phyloP scores from a whole-genome alignment of 2,797 vertebrate species.

The Leptatherina wallacei region DNA sequence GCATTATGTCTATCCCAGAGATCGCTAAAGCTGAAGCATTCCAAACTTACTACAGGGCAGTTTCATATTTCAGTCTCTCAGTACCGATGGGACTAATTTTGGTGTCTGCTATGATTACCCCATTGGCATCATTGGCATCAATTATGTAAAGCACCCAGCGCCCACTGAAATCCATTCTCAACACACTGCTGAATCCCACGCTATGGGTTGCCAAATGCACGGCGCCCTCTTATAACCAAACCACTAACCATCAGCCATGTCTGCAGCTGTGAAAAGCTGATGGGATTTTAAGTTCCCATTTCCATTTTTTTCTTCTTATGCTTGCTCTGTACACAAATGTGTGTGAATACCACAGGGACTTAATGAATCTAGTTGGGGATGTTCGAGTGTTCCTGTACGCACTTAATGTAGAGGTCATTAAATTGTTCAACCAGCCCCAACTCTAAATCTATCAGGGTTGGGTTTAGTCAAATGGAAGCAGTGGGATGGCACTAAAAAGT shows the following conservation, averaged over 20 bases:
- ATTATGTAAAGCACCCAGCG: constrained; percentile 47
- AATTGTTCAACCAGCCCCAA: constrained; percentile 48
- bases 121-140: constrained; percentile 49
- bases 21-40: constrained; percentile 28
- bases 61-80: constrained; percentile 49
- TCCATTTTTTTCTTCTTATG: constrained; percentile 10
- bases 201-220: constrained; percentile 48
- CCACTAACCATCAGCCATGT: constrained; percentile 47
- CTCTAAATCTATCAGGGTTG: constrained; percentile 48
- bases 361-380: constrained; percentile 38
- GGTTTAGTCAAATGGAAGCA: constrained; percentile 60
- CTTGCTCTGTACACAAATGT: constrained; percentile 33
- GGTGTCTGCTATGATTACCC: constrained; percentile 61
- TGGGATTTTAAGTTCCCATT: neutral
- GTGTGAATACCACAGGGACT: constrained; percentile 43
- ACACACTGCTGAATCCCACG: constrained; percentile 59
- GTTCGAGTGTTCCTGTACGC: constrained; percentile 31
- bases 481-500: constrained; percentile 54
- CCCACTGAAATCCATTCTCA: constrained; percentile 52
- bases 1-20: constrained; percentile 13
- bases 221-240: constrained; percentile 28
- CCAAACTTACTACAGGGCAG: constrained; percentile 33
- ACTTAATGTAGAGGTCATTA: constrained; percentile 63
- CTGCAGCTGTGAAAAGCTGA: constrained; percentile 26
- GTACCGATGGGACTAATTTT: constrained; percentile 65